Evolutionary conservation across 2,888 invertebrate genomes (phyloP).

Genomic region (Drosophila mulleri): DNA sequence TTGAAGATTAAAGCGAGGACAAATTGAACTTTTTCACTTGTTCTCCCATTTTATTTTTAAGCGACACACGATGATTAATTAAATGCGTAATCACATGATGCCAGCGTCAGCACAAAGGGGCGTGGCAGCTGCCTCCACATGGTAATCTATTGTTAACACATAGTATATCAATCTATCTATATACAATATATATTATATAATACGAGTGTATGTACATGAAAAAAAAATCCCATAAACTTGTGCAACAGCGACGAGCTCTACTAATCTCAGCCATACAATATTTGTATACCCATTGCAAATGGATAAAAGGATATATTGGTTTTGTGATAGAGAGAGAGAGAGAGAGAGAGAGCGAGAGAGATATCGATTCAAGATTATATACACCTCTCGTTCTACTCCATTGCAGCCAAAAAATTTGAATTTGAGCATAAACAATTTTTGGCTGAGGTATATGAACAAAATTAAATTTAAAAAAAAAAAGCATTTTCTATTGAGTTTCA

Average conservation of each 20-base stretch:
- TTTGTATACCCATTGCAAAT: slow-evolving; percentile 6
- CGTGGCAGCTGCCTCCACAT: slow-evolving; percentile 6
- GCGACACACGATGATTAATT: slow-evolving; percentile 50
- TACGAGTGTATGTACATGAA: not conserved
- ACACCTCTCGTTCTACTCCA: not conserved
- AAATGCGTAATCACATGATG: slow-evolving; percentile 25
- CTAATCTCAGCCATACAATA: slow-evolving; percentile 43
- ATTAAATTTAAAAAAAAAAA: not conserved
- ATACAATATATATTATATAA: not conserved
- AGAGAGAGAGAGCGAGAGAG: not conserved
- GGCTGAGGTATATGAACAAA: not conserved
- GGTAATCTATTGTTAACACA: not conserved
- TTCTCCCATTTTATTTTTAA: slow-evolving; percentile 6
- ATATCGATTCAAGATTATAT: not conserved
- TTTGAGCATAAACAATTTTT: not conserved
- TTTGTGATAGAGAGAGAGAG: not conserved
- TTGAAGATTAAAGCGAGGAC: slow-evolving; percentile 34
- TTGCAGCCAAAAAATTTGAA: not conserved
- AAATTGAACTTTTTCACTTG: slow-evolving; percentile 22
- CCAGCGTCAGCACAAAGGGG: slow-evolving; percentile 5
- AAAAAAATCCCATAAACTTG: too few species aligned
- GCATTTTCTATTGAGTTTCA: not conserved
- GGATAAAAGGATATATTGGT: not conserved
- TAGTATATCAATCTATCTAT: not conserved
- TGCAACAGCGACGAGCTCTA: slow-evolving; percentile 12